Evolutionary conservation across 2,113 vertebrate species (phyloP), one percentile per base, ranked within the genome.

Genomic region (Megaceryle maxima): DNA sequence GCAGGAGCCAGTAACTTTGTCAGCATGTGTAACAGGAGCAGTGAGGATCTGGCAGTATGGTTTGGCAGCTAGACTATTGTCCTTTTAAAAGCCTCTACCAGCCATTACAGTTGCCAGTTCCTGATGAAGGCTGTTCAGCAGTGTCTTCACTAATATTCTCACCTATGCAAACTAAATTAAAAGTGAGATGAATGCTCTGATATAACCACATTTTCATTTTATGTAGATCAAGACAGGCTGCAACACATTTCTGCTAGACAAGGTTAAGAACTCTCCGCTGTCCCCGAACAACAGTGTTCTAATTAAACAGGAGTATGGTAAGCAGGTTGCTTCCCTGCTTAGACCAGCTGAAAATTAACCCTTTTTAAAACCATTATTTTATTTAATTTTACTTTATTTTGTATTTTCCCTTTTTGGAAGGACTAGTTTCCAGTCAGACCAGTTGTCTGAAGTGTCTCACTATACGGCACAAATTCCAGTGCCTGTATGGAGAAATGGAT

Each of bases 141-240:
- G 91, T 97, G 95, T 97, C 95, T 96, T 89, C 83, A 48, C 91
- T 96, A 96, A 96, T 97, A 96, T 95, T 97, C 94, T 96, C 95
- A 97, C 95, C 91, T 97, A 89, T 94, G 66, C 0, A 1, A 92
- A 74, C 89, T 96, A 97, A 96, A 97, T 97, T 97, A 96, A 96
- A 97, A 96, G 69, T 92, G 89, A 96, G 96, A 97, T 97, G 94
- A 95, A 91, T 97, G 66, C 89, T 96, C 94, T 92, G 95, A 96
- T 97, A 96, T 87, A 97, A 96, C 96, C 93, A 78, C 94, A 95
- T 92, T 97, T 96, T 97, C 91, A 95, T 96, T 96, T 96, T 96
- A 97, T 97, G 95, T 95, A 96, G 96, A 96, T 97, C 89, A 91
- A 96, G 96, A 94, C 95, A 96, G 91, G 94, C 94, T 97, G 91